Evolutionary conservation across 2,888 invertebrate genomes (phyloP).

Genomic region (Drosophila suboccidentalis): DNA sequence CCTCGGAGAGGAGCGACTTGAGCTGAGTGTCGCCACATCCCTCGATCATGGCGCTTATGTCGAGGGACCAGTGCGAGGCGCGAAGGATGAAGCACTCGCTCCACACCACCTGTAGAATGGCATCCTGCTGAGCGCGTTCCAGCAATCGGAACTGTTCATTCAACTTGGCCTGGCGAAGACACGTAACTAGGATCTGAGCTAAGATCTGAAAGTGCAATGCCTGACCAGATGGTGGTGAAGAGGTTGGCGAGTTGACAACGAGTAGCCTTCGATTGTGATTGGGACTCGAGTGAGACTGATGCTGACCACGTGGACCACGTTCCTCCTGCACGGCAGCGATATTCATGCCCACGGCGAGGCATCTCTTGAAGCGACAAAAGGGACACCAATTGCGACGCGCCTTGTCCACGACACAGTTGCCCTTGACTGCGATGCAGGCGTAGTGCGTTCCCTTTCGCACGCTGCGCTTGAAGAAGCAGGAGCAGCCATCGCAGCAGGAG

Average conservation of each 20-base stretch:
- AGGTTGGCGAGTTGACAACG: conserved; percentile 1
- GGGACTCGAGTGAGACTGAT: conserved; percentile 5
- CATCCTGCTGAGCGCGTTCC: conserved; percentile 86
- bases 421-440: conserved; percentile 92
- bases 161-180: conserved; percentile 87
- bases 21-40: conserved; percentile 82
- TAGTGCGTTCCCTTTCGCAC: conserved; percentile 91
- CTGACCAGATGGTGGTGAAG: conserved; percentile 38
- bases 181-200: conserved; percentile 87
- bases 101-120: conserved; percentile 88
- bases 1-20: conserved; percentile 83
- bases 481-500: conserved; percentile 94
- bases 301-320: conserved; percentile 89
- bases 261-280: conserved; percentile 12
- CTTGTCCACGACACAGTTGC: conserved; percentile 92
- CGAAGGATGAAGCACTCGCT: conserved; percentile 87
- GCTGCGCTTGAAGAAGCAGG: conserved; percentile 95
- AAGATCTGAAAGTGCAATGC: conserved; percentile 87
- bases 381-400: conserved; percentile 95
- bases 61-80: conserved; percentile 87
- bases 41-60: conserved; percentile 84
- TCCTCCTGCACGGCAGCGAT: conserved; percentile 93
- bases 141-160: conserved; percentile 87
- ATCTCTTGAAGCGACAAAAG: conserved; percentile 92
- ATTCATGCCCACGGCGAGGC: conserved; percentile 92